Conservation (phyloP, 1,140 invertebrate genomes). For the Tetragonula clypearis region DNA sequence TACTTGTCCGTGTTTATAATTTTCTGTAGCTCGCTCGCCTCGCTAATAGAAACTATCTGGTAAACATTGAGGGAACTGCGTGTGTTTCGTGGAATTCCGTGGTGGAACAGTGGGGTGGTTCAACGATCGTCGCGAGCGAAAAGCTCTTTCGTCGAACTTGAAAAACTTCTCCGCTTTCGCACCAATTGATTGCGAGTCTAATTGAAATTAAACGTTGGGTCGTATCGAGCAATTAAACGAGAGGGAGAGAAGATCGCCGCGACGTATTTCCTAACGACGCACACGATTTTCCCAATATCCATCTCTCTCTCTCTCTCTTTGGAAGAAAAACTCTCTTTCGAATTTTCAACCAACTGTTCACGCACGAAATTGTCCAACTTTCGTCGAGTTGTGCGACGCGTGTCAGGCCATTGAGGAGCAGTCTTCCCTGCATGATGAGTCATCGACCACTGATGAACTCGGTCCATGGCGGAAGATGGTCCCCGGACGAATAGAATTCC, state of each 20-base stretch:
- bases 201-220: not conserved
- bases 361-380: conserved; percentile 33
- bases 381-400: not conserved
- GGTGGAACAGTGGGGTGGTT: not conserved
- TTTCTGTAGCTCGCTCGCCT: not conserved
- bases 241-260: not conserved
- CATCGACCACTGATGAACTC: not conserved
- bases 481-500: not conserved
- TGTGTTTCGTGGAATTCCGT: not conserved
- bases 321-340: too few species aligned
- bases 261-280: not conserved
- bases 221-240: conserved; percentile 39
- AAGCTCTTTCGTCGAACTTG: not conserved
- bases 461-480: conserved; percentile 1
- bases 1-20: not conserved
- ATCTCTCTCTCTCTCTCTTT: too few species aligned
- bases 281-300: not conserved
- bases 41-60: not conserved
- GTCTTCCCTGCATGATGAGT: too few species aligned
- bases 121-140: not conserved
- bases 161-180: not conserved
- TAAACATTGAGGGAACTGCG: not conserved
- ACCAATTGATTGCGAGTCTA: not conserved
- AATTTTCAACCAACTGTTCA: conserved; percentile 4
- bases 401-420: not conserved